Base-by-base conservation (phyloP, 2,888 invertebrate genomes). In the Physocephala rufipes region DNA sequence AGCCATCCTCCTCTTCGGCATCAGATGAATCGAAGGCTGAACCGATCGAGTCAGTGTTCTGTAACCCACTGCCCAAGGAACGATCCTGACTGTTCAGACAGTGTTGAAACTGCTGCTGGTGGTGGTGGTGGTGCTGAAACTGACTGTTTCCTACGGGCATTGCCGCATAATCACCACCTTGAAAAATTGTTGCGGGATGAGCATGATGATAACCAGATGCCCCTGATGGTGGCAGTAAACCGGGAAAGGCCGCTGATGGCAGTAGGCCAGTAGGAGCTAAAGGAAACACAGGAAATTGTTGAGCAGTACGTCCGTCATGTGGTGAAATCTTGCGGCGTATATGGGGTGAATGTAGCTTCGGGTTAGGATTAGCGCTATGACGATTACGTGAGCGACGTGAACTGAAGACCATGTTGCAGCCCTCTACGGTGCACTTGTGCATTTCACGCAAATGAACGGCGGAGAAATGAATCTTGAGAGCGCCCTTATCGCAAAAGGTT, bases 401-500 rank as follows among this genome's bases (percentile, higher is more conserved):
- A 87, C 96, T 97, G 87, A 98, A 98, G 93, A 97, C 96, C 95
- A 97, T 97, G 80, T 95, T 97, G 87, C 98, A 98, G 51, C 97
- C 97, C 82, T 95, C 95, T 63, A 99, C 97, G 19, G 98, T 97
- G 87, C 99, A 99, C 88, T 95, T 96, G 88, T 99, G 99, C 98
- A 98, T 98, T 88, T 99, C 98, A 67, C 97, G 92, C 79, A 98
- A 87, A 85, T 99, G 99, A 74, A 99, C 98, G 24, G 99, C 99
- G 73, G 96, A 97, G 86, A 97, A 98, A 86, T 99, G 99, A 69
- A 99, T 99, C 88, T 99, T 99, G 69, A 99, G 88, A 58, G 99
- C 98, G 75, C 98, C 98, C 87, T 99, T 99, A 88, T 99, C 99
- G 90, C 99, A 99, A 87, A 99, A 99, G 72, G 97, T 97, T 87